phyloP scores from a whole-genome alignment of 2,113 vertebrate genomes.

The Odontesthes bonariensis region DNA sequence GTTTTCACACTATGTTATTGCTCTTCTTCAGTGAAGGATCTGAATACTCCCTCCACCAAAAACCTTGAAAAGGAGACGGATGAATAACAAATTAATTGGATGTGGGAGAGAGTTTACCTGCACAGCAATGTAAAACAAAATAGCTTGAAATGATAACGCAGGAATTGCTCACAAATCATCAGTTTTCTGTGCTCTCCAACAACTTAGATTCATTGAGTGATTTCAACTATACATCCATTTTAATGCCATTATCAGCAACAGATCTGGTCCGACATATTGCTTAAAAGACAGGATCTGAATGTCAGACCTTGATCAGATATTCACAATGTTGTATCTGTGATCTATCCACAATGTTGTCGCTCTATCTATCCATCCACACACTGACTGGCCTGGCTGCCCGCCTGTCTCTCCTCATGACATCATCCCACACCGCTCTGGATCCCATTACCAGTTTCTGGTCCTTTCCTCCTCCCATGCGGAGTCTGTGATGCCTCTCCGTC shows the following conservation, averaged over 20 bases:
- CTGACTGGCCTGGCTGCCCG: conserved; percentile 7
- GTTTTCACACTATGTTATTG: neutral
- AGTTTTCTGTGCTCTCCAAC: neutral
- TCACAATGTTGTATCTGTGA: neutral
- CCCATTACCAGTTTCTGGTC: conserved; percentile 42
- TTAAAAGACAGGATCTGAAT: neutral
- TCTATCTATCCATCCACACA: conserved; percentile 41
- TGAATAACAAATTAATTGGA: neutral
- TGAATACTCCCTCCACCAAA: neutral
- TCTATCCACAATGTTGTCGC: conserved; percentile 11
- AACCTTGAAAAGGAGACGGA: neutral
- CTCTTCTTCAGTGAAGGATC: neutral
- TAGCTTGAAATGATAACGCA: neutral
- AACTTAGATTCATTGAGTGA: neutral
- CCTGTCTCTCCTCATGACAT: conserved; percentile 67
- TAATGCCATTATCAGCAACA: neutral
- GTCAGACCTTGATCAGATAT: neutral
- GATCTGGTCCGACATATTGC: neutral
- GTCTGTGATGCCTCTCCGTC: conserved; percentile 22
- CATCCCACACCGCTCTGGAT: conserved; percentile 56
- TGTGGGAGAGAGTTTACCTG: neutral
- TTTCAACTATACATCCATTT: neutral
- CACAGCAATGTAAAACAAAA: neutral
- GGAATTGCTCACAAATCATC: neutral
- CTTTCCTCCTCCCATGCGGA: conserved; percentile 25